Base-by-base conservation (phyloP, 2,113 vertebrate species). In the Perccottus glenii region DNA sequence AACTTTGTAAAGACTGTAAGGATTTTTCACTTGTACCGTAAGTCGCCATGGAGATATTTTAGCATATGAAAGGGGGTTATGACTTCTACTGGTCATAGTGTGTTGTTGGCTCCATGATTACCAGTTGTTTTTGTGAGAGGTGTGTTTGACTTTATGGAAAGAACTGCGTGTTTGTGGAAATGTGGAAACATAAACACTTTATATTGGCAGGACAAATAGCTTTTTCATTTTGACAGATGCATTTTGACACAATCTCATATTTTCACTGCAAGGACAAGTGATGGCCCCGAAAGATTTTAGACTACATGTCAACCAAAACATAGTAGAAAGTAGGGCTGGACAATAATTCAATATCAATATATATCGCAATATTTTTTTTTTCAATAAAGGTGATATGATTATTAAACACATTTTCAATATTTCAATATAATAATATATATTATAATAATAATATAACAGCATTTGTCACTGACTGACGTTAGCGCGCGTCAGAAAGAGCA, bases 51-150 rank as follows among this genome's bases (percentile, higher is more conserved):
- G 52, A n/a, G 12, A 55, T 12, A 7, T 36, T 35, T 55, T 38
- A 9, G 52, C 33, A 38, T 55, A 55, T n/a, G 38, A 5, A 6
- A n/a, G 52, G 0, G 7, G 43, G 69, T 11, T 15, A 55, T 75
- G 79, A 75, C 60, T 36, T 75, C 72, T 64, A 33, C 8, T 60
- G 45, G 52, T 66, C 60, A 46, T 51, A 64, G 38, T 32, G 16
- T 67, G 73, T 56, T 8, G 6, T 46, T 0, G 19, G 0, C 44
- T 19, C 35, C 57, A 57, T 32, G 78, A 70, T 68, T 76, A 73
- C 56, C 66, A 58, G 10, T 11, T n/a, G 32, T 27, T 60, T 43
- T 59, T n/a, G 66, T 71, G 48, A 74, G 77, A 58, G 55, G 52
- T 19, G 2, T 40, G 61, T 67, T 49, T 56, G 11, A 42, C 52